phyloP scores from a whole-genome alignment of 2,113 vertebrate genomes.

The Ploceus nigricollis region DNA sequence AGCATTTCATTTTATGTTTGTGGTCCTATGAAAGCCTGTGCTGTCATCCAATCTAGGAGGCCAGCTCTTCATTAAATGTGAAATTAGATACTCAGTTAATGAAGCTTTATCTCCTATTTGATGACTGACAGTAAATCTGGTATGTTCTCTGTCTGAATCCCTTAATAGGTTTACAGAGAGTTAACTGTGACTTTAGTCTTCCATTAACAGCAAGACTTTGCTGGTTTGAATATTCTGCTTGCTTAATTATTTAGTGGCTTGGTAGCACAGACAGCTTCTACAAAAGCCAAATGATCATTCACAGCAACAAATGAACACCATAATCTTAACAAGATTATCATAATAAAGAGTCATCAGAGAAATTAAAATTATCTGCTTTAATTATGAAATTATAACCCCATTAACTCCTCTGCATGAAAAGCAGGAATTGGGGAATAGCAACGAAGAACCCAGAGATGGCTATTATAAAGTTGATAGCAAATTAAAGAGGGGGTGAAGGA shows the following conservation, averaged over 20 bases:
- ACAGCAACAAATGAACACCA: conserved; percentile 64
- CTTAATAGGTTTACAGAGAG: conserved; percentile 45
- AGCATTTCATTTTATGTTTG: conserved; percentile 2
- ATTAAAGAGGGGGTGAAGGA: conserved; percentile 22
- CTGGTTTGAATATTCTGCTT: conserved; percentile 16
- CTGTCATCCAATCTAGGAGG: neutral
- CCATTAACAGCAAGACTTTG: conserved; percentile 44
- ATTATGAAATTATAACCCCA: conserved; percentile 79
- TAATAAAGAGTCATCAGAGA: conserved; percentile 75
- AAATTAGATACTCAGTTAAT: conserved; percentile 49
- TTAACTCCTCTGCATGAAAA: conserved; percentile 72
- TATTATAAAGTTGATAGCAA: conserved; percentile 54
- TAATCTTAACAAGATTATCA: conserved; percentile 78
- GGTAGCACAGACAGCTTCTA: conserved; percentile 24
- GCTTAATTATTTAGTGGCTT: conserved; percentile 67
- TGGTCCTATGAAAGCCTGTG: neutral
- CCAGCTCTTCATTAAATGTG: conserved; percentile 34
- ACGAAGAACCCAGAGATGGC: conserved; percentile 49
- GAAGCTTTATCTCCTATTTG: conserved; percentile 34
- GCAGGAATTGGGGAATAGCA: conserved; percentile 65
- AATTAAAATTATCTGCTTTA: conserved; percentile 80
- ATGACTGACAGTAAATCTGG: conserved; percentile 25
- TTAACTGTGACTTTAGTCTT: conserved; percentile 56
- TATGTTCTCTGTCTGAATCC: conserved; percentile 16
- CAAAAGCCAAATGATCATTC: conserved; percentile 63